Conservation (phyloP, 2,888 invertebrate genomes). For the Tenthredo livida region DNA sequence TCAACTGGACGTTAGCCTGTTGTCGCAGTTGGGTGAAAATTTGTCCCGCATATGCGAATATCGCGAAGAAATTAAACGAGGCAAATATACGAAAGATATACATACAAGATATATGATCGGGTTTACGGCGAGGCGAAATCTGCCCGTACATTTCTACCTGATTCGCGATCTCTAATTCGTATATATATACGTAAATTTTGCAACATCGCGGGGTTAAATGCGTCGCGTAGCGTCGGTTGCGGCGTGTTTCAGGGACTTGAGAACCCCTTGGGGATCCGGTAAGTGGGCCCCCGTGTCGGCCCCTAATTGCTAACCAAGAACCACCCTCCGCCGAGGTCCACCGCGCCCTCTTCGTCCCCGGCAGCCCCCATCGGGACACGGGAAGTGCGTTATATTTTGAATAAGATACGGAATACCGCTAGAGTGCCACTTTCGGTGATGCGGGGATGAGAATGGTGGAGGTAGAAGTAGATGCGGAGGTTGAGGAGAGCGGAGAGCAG, state of each 20-base stretch:
- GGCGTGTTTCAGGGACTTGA: constrained; percentile 59
- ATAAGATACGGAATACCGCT: constrained; percentile 53
- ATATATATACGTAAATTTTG: not conserved
- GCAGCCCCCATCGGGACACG: constrained; percentile 63
- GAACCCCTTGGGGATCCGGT: constrained; percentile 67
- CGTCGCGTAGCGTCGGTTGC: constrained; percentile 56
- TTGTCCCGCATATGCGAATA: not conserved
- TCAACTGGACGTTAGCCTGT: constrained; percentile 18
- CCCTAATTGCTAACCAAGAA: constrained; percentile 72
- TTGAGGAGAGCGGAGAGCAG: not conserved
- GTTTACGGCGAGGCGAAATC: not conserved
- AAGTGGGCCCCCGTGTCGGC: constrained; percentile 70
- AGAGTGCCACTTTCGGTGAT: constrained; percentile 52
- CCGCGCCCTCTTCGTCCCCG: constrained; percentile 49
- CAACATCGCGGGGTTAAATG: not conserved
- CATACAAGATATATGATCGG: no score
- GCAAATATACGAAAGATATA: not conserved
- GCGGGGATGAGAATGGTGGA: not conserved
- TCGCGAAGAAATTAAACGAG: not conserved
- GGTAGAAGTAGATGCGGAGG: not conserved
- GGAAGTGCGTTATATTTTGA: constrained; percentile 67
- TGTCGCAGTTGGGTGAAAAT: not conserved
- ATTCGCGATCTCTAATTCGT: not conserved
- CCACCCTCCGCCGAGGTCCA: constrained; percentile 62
- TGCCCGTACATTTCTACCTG: no score